These are phyloP conservation scores for Agrilus planipennis DNA, from an alignment of 1,140 invertebrate species.

Conservation along the genomic window DNA sequence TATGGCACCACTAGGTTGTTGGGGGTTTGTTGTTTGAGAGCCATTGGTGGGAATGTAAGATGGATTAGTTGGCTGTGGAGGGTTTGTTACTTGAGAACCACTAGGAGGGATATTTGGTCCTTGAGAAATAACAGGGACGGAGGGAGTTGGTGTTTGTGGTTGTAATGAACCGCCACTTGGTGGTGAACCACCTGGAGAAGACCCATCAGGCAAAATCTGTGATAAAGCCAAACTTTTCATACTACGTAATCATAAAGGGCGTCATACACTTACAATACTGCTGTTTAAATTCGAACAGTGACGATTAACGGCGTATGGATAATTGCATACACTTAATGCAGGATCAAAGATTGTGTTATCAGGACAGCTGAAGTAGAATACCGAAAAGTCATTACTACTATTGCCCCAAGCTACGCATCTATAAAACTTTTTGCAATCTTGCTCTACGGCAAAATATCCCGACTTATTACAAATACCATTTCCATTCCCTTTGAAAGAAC, in stretches of 20 bases:
- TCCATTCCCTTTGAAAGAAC: slow-evolving; percentile 12
- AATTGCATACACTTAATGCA: slow-evolving; percentile 37
- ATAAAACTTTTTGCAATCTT: slow-evolving; percentile 66
- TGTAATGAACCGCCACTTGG: too few relatives aligned
- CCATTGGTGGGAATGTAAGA: slow-evolving; percentile 5
- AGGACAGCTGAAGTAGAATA: slow-evolving; percentile 57
- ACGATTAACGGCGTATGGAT: slow-evolving; percentile 32
- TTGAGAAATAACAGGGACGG: slow-evolving; percentile 8
- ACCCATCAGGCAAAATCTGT: background rate
- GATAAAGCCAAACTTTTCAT: slow-evolving; percentile 5
- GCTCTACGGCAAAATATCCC: slow-evolving; percentile 54
- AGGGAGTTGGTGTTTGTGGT: slow-evolving; percentile 5
- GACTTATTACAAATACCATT: slow-evolving; percentile 35
- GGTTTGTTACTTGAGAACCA: slow-evolving; percentile 4
- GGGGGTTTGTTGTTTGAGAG: background rate
- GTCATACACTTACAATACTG: background rate
- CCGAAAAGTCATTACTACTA: slow-evolving; percentile 36
- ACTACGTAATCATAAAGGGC: background rate
- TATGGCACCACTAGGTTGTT: slow-evolving; percentile 15
- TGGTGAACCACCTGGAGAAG: slow-evolving; percentile 2
- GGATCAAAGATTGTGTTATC: slow-evolving; percentile 42
- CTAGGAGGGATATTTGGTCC: slow-evolving; percentile 6
- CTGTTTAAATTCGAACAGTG: slow-evolving; percentile 5
- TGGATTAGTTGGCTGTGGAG: slow-evolving; percentile 2
- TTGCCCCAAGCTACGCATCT: slow-evolving; percentile 45